Percentiles rank a stretch among this genome's conserved stretches.
Conservation (phyloP, 2,888 invertebrate species). For the Hesperia comma region DNA sequence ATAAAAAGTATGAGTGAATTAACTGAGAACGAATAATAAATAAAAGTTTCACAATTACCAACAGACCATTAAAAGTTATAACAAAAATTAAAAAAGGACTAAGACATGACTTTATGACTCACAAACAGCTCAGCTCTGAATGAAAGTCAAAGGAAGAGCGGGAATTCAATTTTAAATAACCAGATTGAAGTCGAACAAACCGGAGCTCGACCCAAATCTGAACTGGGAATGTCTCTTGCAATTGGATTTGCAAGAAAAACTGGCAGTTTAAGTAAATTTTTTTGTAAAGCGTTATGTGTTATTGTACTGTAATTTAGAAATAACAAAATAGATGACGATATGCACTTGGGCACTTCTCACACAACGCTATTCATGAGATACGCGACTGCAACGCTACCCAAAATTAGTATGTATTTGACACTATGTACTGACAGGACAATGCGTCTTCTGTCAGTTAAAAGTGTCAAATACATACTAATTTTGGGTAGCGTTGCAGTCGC, state of each 20-base stretch:
- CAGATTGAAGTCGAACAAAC: slow-evolving; percentile 13
- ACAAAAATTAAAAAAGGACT: slow-evolving; percentile 15
- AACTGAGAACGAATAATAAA: neutral
- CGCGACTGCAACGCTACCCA: too few relatives aligned
- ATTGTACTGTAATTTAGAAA: too few relatives aligned
- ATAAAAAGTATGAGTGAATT: neutral
- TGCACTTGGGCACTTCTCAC: too few relatives aligned
- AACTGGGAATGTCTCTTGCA: slow-evolving; percentile 6
- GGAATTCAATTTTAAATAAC: slow-evolving; percentile 17
- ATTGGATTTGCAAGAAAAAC: slow-evolving; percentile 10
- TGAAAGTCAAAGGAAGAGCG: slow-evolving; percentile 11
- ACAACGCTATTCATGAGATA: too few relatives aligned
- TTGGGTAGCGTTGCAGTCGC: too few relatives aligned
- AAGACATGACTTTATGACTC: slow-evolving; percentile 3
- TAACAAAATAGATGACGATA: too few relatives aligned
- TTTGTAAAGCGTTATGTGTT: neutral
- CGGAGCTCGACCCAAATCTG: slow-evolving; percentile 6
- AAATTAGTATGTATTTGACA: too few relatives aligned
- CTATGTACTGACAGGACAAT: too few relatives aligned
- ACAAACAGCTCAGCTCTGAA: slow-evolving; percentile 6
- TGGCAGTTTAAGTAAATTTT: neutral
- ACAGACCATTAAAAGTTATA: slow-evolving; percentile 5
- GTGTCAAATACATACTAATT: too few relatives aligned
- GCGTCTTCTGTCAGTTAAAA: too few relatives aligned
- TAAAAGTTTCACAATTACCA: neutral